Percentiles rank a stretch among this genome's conserved stretches.
Conservation (phyloP, 2,888 invertebrate species). For the Harpagoxenus sublaevis region DNA sequence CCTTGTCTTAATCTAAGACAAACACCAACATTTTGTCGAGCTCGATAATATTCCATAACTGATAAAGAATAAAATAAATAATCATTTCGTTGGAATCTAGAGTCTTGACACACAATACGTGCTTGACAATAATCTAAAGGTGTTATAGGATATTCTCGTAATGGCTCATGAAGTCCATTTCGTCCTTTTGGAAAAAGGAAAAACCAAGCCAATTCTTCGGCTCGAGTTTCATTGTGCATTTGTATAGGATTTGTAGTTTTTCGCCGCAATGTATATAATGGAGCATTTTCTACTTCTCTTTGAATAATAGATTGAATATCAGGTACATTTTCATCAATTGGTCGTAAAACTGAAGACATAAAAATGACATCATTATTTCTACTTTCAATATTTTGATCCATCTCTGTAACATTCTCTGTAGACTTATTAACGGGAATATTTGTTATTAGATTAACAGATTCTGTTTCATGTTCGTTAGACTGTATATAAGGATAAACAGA, state of each 20-base stretch:
- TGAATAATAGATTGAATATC: background rate
- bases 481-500: background rate
- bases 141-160: background rate
- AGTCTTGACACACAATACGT: background rate
- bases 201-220: slow-evolving; percentile 1
- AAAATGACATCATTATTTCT: background rate
- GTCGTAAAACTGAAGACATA: background rate
- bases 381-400: background rate
- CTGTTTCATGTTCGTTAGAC: background rate
- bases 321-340: background rate
- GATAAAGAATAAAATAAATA: slow-evolving; percentile 1
- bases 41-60: background rate
- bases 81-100: background rate
- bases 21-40: background rate
- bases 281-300: background rate
- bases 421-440: too few relatives aligned
- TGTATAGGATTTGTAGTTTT: background rate
- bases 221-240: background rate
- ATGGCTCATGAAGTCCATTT: background rate
- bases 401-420: background rate
- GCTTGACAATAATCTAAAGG: slow-evolving; percentile 7
- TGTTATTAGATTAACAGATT: too few relatives aligned
- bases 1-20: background rate
- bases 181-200: slow-evolving; percentile 6
- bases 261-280: background rate